phyloP scores from a whole-genome alignment of 2,888 invertebrate species.

The Cancer borealis region DNA sequence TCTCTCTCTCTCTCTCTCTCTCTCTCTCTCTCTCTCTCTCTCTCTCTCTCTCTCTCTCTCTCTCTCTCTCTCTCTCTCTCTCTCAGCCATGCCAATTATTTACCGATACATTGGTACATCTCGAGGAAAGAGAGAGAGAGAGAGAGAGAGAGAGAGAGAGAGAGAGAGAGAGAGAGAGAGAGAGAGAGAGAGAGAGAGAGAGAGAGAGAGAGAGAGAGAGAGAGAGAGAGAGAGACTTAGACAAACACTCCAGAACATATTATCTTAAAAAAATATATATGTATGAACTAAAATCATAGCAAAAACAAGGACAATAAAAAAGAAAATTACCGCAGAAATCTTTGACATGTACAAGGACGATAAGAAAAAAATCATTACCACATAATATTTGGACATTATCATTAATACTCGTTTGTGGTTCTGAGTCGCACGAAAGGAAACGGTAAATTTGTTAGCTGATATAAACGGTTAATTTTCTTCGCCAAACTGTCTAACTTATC shows the following conservation, averaged over 20 bases:
- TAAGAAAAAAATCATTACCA: not conserved
- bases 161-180: conserved; percentile 40
- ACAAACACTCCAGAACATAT: too few relatives aligned
- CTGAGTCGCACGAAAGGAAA: not conserved
- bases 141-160: conserved; percentile 31
- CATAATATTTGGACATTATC: not conserved
- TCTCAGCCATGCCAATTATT: not conserved
- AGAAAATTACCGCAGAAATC: too few relatives aligned
- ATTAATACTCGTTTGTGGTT: not conserved
- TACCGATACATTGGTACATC: not conserved
- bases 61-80: conserved; percentile 11
- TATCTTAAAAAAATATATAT: too few relatives aligned
- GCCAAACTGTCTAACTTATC: not conserved
- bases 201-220: not conserved
- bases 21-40: not conserved
- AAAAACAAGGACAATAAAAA: too few relatives aligned
- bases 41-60: conserved; percentile 20
- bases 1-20: not conserved
- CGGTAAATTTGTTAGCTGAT: not conserved
- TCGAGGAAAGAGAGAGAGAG: not conserved
- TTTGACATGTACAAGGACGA: not conserved
- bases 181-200: conserved; percentile 43
- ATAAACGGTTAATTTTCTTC: not conserved
- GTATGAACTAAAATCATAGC: too few relatives aligned
- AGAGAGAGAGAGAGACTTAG: too few relatives aligned